phyloP scores from a whole-genome alignment of 1,140 invertebrate species.

The Sweltsa coloradensis region DNA sequence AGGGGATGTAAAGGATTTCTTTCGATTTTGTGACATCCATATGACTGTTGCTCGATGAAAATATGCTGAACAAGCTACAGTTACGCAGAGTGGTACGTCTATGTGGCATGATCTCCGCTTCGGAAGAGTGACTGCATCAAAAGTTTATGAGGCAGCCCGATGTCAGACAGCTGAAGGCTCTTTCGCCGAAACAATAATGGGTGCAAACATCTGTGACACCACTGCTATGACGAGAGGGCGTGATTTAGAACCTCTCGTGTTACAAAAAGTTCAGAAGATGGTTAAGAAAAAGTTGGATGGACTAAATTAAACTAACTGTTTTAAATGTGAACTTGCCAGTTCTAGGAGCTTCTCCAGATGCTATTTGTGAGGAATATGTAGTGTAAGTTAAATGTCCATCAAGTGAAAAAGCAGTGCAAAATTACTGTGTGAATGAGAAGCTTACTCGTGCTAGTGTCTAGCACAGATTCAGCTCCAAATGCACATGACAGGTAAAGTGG shows the following conservation, averaged over 20 bases:
- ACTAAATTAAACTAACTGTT: slow-evolving; percentile 14
- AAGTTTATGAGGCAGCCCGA: slow-evolving; percentile 24
- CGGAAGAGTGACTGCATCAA: slow-evolving; percentile 30
- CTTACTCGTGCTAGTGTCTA: no score
- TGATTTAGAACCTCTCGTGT: no score
- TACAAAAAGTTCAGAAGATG: slow-evolving; percentile 19
- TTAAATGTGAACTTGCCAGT: slow-evolving; percentile 17
- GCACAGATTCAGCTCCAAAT: no score
- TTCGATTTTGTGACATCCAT: no score
- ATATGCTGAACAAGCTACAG: slow-evolving; percentile 18
- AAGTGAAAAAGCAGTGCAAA: no score
- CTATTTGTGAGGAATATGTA: slow-evolving; percentile 17
- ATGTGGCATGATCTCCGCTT: slow-evolving; percentile 26
- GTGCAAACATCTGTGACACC: slow-evolving; percentile 22
- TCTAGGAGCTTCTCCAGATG: slow-evolving; percentile 28
- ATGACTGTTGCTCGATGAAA: no score
- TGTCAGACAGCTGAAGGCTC: slow-evolving; percentile 24
- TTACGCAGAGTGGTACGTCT: slow-evolving; percentile 14
- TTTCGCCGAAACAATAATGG: slow-evolving; percentile 23
- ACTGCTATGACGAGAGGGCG: slow-evolving; percentile 23
- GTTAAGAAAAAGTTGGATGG: slow-evolving; percentile 9
- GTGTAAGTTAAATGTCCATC: slow-evolving; percentile 26
- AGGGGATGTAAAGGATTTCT: no score
- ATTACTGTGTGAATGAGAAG: no score
- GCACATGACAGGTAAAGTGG: no score